These are phyloP conservation scores for Vombatus ursinus DNA, from an alignment of 2,113 vertebrate species.

Conservation along the genomic window DNA sequence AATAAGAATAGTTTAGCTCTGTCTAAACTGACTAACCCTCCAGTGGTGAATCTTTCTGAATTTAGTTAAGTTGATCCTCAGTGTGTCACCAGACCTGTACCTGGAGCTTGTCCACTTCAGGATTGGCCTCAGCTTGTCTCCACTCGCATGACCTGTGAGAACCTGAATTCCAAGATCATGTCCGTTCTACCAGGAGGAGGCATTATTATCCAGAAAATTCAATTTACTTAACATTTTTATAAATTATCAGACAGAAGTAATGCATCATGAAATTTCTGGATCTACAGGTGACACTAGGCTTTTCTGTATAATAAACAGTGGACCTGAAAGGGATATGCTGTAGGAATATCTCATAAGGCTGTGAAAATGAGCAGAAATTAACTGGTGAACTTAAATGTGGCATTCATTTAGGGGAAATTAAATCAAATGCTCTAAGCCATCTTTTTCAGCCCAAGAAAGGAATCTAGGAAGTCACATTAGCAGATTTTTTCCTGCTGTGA, in stretches of 20 bases:
- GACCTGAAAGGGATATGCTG: background rate
- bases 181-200: background rate
- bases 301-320: background rate
- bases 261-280: background rate
- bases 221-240: background rate
- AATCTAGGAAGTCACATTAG: background rate
- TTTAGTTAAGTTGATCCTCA: background rate
- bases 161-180: background rate
- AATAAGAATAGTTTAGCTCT: background rate
- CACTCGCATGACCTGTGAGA: background rate
- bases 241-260: background rate
- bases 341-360: background rate
- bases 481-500: background rate
- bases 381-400: background rate
- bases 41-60: background rate
- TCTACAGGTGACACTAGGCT: background rate
- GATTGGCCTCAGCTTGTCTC: background rate
- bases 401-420: background rate
- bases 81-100: background rate
- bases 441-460: background rate
- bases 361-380: background rate
- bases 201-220: background rate
- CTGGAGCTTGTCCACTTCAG: background rate
- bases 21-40: background rate
- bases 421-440: background rate